Conservation (phyloP, 2,888 invertebrate genomes). For the Amaurobius ferox region DNA sequence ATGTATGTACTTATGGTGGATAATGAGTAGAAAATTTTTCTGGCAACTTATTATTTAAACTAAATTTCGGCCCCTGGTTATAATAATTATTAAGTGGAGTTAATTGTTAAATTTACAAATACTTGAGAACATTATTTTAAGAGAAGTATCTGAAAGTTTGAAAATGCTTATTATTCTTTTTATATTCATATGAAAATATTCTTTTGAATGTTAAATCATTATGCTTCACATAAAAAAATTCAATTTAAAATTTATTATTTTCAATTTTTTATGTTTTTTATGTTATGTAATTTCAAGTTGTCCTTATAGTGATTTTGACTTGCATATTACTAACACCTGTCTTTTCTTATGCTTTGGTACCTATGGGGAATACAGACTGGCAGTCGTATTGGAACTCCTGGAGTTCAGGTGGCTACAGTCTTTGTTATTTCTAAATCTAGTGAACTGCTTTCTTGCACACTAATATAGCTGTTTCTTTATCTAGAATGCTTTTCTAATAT, state of each 20-base stretch:
- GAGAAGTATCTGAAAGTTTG: too few relatives aligned
- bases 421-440: slow-evolving; percentile 29
- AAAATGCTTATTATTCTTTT: too few relatives aligned
- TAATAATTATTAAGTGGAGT: too few relatives aligned
- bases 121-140: too few relatives aligned
- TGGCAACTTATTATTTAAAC: too few relatives aligned
- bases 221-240: too few relatives aligned
- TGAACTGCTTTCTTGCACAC: not conserved
- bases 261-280: not conserved
- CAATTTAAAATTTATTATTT: too few relatives aligned
- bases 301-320: slow-evolving; percentile 8
- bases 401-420: slow-evolving; percentile 75
- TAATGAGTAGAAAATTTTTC: too few relatives aligned
- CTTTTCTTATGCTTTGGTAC: slow-evolving; percentile 55
- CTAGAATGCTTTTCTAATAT: not conserved
- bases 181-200: slow-evolving; percentile 16
- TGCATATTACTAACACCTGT: slow-evolving; percentile 56
- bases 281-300: not conserved
- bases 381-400: slow-evolving; percentile 75
- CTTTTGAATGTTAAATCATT: slow-evolving; percentile 23
- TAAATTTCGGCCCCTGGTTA: too few relatives aligned
- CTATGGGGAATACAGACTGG: slow-evolving; percentile 66
- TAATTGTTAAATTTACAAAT: too few relatives aligned
- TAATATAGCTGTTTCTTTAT: not conserved
- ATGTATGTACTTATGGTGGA: too few relatives aligned